These are phyloP conservation scores for Planococcus citri DNA, from an alignment of 1,140 invertebrate species.

Conservation along the genomic window DNA sequence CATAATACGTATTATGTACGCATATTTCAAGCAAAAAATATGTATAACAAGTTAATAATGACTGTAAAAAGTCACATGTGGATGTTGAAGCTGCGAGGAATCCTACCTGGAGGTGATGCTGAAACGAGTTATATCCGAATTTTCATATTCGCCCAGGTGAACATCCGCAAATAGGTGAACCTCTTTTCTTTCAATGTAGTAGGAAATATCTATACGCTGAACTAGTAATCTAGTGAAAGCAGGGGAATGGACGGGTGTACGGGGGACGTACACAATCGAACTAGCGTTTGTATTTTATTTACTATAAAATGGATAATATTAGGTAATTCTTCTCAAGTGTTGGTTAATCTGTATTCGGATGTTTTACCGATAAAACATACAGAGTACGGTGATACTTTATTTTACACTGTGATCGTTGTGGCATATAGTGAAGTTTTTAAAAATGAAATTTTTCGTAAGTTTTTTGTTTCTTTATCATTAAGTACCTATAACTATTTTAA, in stretches of 20 bases:
- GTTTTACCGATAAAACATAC: neutral
- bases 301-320: conserved; percentile 4
- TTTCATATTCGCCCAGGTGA: neutral
- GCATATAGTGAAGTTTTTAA: neutral
- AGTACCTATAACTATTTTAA: no score
- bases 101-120: neutral
- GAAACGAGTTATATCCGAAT: neutral
- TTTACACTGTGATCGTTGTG: neutral
- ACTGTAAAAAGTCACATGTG: neutral
- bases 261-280: conserved; percentile 1
- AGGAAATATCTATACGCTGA: neutral
- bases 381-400: neutral
- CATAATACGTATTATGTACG: no score
- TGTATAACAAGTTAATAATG: no score
- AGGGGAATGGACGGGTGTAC: neutral
- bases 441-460: neutral
- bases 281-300: neutral
- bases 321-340: neutral
- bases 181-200: neutral
- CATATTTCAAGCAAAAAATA: no score
- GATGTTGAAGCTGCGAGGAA: neutral
- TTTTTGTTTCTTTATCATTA: no score
- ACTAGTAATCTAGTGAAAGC: conserved; percentile 2
- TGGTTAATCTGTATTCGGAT: neutral
- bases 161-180: conserved; percentile 5